Evolutionary conservation across 53 echinoderm and acorn worm genomes (phyloP), one percentile per base, ranked within the genome.

Genomic region (Apostichopus leukothele): DNA sequence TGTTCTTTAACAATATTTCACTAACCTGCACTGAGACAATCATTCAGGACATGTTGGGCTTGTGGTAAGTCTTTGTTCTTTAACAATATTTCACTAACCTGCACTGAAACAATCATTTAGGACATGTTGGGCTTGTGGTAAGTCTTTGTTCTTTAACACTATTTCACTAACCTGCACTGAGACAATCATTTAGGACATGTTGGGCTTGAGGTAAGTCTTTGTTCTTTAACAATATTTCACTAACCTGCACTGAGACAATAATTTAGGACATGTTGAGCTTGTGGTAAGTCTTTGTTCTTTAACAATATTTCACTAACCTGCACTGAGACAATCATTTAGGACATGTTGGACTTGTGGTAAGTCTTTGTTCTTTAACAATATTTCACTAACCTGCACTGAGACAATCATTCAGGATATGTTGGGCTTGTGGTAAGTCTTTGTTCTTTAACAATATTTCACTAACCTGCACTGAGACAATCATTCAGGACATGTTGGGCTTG

Each of bases 381-480:
- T 79, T 78, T 96, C 92, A 2, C n/a, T n/a, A n/a, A n/a, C n/a
- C n/a, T n/a, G n/a, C n/a, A n/a, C n/a, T n/a, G n/a, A n/a, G n/a
- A n/a, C n/a, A n/a, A n/a, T n/a, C n/a, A n/a, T n/a, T n/a, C n/a
- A n/a, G n/a, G n/a, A n/a, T n/a, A n/a, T n/a, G n/a, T n/a, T n/a
- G n/a, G n/a, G n/a, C n/a, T n/a, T n/a, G n/a, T n/a, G n/a, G n/a
- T n/a, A n/a, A n/a, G n/a, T n/a, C n/a, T n/a, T n/a, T n/a, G n/a
- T n/a, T n/a, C n/a, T n/a, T n/a, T n/a, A 94, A 84, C 60, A 96
- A 60, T 50, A 96, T 79, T 78, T 96, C 92, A 2, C n/a, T n/a
- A n/a, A n/a, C n/a, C n/a, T n/a, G n/a, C n/a, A n/a, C n/a, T n/a
- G n/a, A n/a, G n/a, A n/a, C n/a, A n/a, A n/a, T n/a, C n/a, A n/a